A percentile compares a stretch with the other conserved stretches of the same genome.
Conservation (phyloP, 2,797 vertebrate species). For the Galagoides demidoff region DNA sequence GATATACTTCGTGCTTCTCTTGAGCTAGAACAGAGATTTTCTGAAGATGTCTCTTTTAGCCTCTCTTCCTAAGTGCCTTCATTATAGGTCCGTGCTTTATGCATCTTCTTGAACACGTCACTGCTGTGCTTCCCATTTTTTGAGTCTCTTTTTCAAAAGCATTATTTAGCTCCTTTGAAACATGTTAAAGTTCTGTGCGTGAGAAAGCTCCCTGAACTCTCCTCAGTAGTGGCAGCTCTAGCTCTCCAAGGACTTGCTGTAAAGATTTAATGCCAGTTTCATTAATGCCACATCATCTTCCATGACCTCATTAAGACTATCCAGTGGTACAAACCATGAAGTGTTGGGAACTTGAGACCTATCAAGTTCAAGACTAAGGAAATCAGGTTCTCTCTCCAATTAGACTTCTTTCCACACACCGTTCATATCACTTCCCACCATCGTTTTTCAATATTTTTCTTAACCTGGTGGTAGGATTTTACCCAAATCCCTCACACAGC, state of each 20-base stretch:
- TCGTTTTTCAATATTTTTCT: conserved; percentile 53
- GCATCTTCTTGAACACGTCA: not conserved
- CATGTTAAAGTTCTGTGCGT: not conserved
- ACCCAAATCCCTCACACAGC: not conserved
- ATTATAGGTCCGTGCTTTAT: not conserved
- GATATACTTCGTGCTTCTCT: not conserved
- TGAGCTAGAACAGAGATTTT: not conserved
- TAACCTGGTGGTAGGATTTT: not conserved
- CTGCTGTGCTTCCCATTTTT: not conserved
- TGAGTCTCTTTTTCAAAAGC: not conserved
- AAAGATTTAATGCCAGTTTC: not conserved
- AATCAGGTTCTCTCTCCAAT: conserved; percentile 20
- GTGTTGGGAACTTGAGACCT: conserved; percentile 28
- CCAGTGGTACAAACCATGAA: not conserved
- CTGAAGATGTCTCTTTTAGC: not conserved
- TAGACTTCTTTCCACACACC: conserved; percentile 14
- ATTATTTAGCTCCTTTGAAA: not conserved
- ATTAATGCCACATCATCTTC: not conserved
- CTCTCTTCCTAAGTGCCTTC: not conserved
- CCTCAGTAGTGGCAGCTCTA: not conserved
- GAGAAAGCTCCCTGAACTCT: not conserved
- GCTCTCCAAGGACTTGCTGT: not conserved
- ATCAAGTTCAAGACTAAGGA: conserved; percentile 56
- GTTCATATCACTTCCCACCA: not conserved
- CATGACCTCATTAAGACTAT: conserved; percentile 41